Base-by-base conservation (phyloP, 2,888 invertebrate species). In the Trimorus sp. region DNA sequence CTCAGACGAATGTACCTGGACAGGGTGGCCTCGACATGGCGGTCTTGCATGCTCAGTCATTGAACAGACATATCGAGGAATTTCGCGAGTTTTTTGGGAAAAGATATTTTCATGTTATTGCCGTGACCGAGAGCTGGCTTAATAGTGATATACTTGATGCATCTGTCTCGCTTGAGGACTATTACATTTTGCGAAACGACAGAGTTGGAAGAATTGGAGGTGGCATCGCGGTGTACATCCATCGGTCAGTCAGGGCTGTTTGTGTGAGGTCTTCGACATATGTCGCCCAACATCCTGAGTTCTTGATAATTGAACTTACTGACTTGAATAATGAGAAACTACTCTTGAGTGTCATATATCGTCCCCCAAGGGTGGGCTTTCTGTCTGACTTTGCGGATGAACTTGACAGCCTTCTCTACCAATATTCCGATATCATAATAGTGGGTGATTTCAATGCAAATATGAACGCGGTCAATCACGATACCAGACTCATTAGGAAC, bases 111-210 rank as follows among this genome's bases (percentile, higher is more conserved):
- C 58, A 58, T 38, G 15, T 58, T 6, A 58, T 58, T 15, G 58
- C 40, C 7, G 38, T 58, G 15, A 58, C 40, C 2, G 58, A 58
- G 58, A 58, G 14, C 37, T 58, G 58, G 58, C 14, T 58, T 7
- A 14, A 58, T 8, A 40, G n/a, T 3, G 14, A 58, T 15, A 40
- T 58, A 1, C 15, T 58, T 14, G 58, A 58, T 11, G 40, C 38
- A 6, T 5, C 38, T n/a, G 40, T 58, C 4, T 12, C 38, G 14
- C 58, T 58, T 2, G 12, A 6, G 8, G 14, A 58, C 12, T 53
- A 9, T 14, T 53, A 53, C 11, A 53, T 16, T 2, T 7, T 26
- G 7, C 53, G 53, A 6, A 15, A 53, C 8, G 53, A 53, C 14
- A 12, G 14, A 14, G 51, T n/a, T 45, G 45, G 45, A 12, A 45